Base-by-base conservation (phyloP, 2,888 invertebrate genomes). In the Spisula subtruncata region DNA sequence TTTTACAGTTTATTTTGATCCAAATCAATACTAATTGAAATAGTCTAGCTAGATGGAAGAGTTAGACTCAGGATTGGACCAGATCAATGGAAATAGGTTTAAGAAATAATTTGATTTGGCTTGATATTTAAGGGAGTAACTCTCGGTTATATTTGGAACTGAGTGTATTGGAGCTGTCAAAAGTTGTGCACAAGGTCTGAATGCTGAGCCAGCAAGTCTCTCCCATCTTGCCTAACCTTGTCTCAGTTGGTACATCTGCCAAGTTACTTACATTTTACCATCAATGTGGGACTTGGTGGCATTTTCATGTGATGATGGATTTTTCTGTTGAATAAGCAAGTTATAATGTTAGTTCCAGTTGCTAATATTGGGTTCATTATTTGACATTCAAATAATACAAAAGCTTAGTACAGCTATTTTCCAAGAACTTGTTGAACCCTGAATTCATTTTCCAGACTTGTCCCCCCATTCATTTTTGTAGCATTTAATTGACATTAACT, bases 281-380 rank as follows among this genome's bases (percentile, higher is more conserved):
- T 25, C 60, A 10, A 66, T 66, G 25, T 25, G 6, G n/a, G 60
- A 66, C 60, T 10, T n/a, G 6, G 10, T 66, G 60, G 60, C 25
- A 66, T 66, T 66, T 25, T 25, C 0, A 66, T 12, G n/a, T 25
- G 60, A 25, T 66, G 60, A 66, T 66, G 25, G 60, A 66, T 66
- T 25, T 25, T 66, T 66, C 60, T 66, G 60, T 66, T 25, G 25
- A 25, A 66, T 66, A 66, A 66, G 60, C 60, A 66, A 66, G 60
- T 66, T 66, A 8, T 66, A 4, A 66, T 25, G 60, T 25, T 25
- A 25, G 12, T 66, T 66, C 12, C 25, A 25, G 25, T 66, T 25
- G 10, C 60, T n/a, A 66, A 66, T 66, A n/a, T 10, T 25, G 10
- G n/a, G 8, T 25, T 66, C 60, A 25, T 66, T 25, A 25, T 25